Conservation (phyloP, 2,113 vertebrate genomes). For the sheep (Ovis aries) region DNA sequence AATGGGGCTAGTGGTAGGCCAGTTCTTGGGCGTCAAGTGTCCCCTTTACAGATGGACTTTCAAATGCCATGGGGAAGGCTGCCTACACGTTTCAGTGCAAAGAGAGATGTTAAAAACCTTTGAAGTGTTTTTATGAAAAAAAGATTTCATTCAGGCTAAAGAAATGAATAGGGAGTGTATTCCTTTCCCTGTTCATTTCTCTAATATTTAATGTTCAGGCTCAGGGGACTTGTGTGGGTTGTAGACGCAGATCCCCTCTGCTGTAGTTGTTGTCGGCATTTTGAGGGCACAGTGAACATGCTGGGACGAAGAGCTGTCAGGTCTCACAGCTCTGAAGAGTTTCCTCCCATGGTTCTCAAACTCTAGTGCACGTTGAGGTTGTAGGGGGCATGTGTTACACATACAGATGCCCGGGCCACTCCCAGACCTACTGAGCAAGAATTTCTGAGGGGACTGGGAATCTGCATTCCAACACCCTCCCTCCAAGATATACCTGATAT, state of each 20-base stretch:
- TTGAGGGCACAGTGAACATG: not conserved
- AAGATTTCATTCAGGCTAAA: not conserved
- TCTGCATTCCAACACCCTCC: not conserved
- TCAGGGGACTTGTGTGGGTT: no score
- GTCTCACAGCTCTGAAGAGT: not conserved
- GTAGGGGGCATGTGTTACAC: not conserved
- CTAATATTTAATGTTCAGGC: not conserved
- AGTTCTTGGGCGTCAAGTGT: accelerated
- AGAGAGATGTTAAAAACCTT: not conserved
- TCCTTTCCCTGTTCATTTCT: not conserved
- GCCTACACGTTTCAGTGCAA: not conserved
- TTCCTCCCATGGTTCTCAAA: not conserved
- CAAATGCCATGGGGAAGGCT: not conserved
- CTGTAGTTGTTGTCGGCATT: not conserved
- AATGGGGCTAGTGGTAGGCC: not conserved
- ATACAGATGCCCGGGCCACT: not conserved
- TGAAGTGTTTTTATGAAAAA: not conserved
- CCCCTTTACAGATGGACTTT: not conserved
- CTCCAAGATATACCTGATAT: not conserved
- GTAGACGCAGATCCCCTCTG: not conserved
- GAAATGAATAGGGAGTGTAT: not conserved
- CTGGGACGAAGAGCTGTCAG: not conserved
- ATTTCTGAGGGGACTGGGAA: not conserved
- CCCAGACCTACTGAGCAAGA: not conserved
- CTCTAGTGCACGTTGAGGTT: not conserved